Percentiles rank a stretch among this genome's conserved stretches.
phyloP scores from a whole-genome alignment of 2,797 vertebrate species.

The Brachyrhaphis roseni region DNA sequence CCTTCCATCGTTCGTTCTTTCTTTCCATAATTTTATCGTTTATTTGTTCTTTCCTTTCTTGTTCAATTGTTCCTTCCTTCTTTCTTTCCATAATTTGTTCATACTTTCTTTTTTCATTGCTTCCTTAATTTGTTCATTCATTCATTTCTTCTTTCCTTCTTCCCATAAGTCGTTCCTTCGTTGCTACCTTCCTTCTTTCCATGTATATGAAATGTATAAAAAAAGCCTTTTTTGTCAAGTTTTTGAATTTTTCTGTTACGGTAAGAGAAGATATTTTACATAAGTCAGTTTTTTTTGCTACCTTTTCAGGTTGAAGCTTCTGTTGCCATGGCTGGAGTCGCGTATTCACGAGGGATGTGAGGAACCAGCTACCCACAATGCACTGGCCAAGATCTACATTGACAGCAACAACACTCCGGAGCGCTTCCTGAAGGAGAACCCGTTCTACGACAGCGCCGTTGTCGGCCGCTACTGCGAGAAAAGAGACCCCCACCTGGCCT shows the following conservation, averaged over 20 bases:
- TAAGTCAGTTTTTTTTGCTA: neutral
- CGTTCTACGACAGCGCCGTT: constrained; percentile 95
- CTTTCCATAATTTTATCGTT: neutral
- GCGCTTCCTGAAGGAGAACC: constrained; percentile 96
- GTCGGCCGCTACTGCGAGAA: constrained; percentile 99
- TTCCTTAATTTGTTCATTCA: neutral
- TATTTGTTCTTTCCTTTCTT: neutral
- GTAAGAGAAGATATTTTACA: neutral
- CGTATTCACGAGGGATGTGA: constrained; percentile 98
- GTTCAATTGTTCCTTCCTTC: neutral
- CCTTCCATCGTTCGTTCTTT: neutral
- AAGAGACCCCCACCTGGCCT: constrained; percentile 96
- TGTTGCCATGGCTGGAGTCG: constrained; percentile 96
- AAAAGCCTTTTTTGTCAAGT: neutral
- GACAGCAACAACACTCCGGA: constrained; percentile 99
- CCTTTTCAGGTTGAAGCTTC: constrained; percentile 89
- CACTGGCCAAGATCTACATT: constrained; percentile 98
- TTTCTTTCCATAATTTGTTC: neutral
- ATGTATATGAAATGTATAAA: neutral
- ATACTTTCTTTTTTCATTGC: neutral
- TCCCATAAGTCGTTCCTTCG: neutral
- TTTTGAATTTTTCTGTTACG: neutral
- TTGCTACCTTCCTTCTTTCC: neutral
- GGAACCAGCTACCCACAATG: constrained; percentile 97
- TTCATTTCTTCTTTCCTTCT: neutral